Conservation (phyloP, 2,113 vertebrate genomes). For the Malurus alboscapulatus region DNA sequence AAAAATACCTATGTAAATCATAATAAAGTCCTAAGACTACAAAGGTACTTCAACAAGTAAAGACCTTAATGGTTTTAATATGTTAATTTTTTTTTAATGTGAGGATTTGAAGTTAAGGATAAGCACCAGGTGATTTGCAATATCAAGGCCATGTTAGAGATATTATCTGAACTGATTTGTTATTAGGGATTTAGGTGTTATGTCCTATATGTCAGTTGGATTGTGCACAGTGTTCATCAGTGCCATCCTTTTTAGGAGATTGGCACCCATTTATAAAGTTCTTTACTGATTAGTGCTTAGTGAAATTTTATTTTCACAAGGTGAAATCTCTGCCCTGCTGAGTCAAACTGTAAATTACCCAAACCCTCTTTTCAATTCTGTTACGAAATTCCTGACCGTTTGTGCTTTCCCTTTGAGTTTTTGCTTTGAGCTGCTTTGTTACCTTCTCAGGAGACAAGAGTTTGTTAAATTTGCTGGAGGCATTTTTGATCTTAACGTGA, state of each 20-base stretch:
- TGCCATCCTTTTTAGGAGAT: background rate
- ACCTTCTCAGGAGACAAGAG: background rate
- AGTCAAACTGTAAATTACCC: background rate
- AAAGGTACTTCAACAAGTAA: background rate
- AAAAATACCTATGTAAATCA: background rate
- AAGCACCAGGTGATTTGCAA: background rate
- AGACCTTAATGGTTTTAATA: background rate
- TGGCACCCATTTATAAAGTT: background rate
- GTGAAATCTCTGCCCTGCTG: background rate
- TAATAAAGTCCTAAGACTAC: background rate
- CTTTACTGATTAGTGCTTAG: background rate
- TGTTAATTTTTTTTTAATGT: background rate
- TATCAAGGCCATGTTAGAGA: background rate
- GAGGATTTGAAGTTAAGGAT: background rate
- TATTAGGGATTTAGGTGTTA: background rate
- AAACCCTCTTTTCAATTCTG: accelerated
- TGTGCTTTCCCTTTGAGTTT: background rate
- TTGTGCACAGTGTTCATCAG: background rate
- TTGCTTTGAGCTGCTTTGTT: background rate
- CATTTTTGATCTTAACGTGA: background rate
- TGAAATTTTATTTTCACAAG: background rate
- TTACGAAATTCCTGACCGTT: background rate
- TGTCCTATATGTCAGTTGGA: background rate
- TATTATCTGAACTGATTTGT: background rate
- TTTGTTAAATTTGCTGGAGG: background rate